Percentiles rank a stretch among this genome's conserved stretches.
Evolutionary conservation across 2,113 vertebrate species (phyloP).

Genomic region (Andinoacara biseriatus): DNA sequence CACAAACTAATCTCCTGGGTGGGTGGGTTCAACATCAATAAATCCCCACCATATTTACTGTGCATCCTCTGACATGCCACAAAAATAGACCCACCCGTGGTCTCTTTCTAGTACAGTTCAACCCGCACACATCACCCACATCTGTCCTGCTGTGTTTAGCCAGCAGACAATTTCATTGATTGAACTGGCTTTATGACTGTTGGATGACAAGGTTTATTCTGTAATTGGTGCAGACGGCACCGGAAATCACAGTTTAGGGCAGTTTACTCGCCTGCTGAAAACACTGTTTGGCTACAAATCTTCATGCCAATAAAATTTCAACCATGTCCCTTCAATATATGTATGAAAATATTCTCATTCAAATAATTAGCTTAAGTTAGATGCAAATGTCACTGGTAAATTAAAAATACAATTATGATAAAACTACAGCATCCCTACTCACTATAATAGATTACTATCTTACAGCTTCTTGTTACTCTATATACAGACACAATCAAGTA

Average conservation of each 20-base stretch:
- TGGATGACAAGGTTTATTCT: slow-evolving; percentile 24
- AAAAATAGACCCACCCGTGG: background rate
- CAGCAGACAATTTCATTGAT: slow-evolving; percentile 51
- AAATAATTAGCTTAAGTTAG: background rate
- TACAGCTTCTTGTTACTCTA: too few species aligned
- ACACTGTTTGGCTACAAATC: background rate
- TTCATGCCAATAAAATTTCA: background rate
- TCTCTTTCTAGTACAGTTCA: slow-evolving; percentile 51
- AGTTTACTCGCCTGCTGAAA: background rate
- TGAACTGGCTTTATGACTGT: background rate
- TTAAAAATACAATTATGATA: too few species aligned
- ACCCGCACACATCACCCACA: slow-evolving; percentile 36
- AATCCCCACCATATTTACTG: slow-evolving; percentile 58
- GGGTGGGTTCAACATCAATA: slow-evolving; percentile 33
- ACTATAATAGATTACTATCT: too few species aligned
- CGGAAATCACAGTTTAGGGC: background rate
- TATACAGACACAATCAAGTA: too few species aligned
- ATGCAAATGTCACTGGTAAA: background rate
- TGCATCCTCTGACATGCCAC: slow-evolving; percentile 11
- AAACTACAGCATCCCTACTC: too few species aligned
- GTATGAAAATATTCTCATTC: background rate
- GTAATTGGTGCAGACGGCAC: background rate
- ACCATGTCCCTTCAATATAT: background rate
- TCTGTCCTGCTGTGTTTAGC: slow-evolving; percentile 52
- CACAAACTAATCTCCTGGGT: slow-evolving; percentile 52